A percentile compares a stretch with the other conserved stretches of the same genome.
phyloP scores from a whole-genome alignment of 2,797 vertebrate species.

The Calcarius lapponicus region DNA sequence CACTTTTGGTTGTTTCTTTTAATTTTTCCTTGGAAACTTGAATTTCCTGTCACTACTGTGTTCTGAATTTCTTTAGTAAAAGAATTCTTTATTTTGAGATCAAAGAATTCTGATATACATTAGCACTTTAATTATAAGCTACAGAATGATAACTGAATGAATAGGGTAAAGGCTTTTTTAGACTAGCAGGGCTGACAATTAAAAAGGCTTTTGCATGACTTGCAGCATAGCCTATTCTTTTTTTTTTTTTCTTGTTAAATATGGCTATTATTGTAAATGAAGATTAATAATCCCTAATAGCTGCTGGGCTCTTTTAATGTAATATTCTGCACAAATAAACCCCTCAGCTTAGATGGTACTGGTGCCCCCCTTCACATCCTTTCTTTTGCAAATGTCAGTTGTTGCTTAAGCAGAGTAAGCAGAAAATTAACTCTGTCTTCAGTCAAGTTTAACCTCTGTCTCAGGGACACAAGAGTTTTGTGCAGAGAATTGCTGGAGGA shows the following conservation, averaged over 20 bases:
- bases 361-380: neutral
- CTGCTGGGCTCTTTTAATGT: slow-evolving; percentile 40
- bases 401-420: neutral
- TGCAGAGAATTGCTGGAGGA: neutral
- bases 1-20: slow-evolving; percentile 11
- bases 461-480: fast-evolving
- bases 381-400: neutral
- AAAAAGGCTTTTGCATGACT: slow-evolving; percentile 25
- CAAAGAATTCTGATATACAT: slow-evolving; percentile 43
- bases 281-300: slow-evolving; percentile 71
- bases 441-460: neutral
- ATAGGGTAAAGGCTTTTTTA: neutral
- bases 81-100: slow-evolving; percentile 55
- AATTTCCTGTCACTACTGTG: slow-evolving; percentile 2
- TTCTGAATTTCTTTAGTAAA: slow-evolving; percentile 39
- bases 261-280: slow-evolving; percentile 62
- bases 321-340: slow-evolving; percentile 41
- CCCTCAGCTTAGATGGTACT: neutral
- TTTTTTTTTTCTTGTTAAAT: slow-evolving; percentile 37
- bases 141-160: slow-evolving; percentile 1
- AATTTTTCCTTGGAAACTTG: slow-evolving; percentile 1
- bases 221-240: slow-evolving; percentile 10
- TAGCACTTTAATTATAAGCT: slow-evolving; percentile 3
- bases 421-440: neutral
- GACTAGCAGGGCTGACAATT: slow-evolving; percentile 32